These are phyloP conservation scores for Theocolax elegans DNA, from an alignment of 1,140 invertebrate species.

Conservation along the genomic window DNA sequence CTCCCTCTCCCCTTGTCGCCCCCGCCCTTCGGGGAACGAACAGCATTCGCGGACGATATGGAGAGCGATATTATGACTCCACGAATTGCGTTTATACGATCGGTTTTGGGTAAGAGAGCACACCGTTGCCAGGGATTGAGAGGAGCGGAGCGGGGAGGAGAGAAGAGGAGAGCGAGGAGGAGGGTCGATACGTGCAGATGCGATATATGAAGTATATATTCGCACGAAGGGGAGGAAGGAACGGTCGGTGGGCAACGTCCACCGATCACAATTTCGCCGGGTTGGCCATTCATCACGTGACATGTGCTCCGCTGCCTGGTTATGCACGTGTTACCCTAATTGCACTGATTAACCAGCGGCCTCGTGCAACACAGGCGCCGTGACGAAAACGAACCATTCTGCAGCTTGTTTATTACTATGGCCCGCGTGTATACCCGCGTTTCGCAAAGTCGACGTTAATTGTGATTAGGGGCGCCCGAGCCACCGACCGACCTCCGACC, in stretches of 20 bases:
- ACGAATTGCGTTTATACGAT: slow-evolving; percentile 32
- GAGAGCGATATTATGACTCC: slow-evolving; percentile 28
- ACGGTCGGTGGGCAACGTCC: slow-evolving; percentile 30
- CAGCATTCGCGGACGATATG: too few species aligned
- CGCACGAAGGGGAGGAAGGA: background rate
- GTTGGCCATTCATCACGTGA: slow-evolving; percentile 56
- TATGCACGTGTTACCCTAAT: slow-evolving; percentile 58
- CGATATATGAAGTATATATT: slow-evolving; percentile 28
- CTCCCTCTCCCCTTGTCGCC: background rate
- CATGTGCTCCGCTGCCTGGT: slow-evolving; percentile 55
- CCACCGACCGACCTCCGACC: too few species aligned
- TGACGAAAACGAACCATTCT: slow-evolving; percentile 39
- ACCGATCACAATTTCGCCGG: slow-evolving; percentile 57
- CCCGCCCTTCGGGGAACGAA: too few species aligned
- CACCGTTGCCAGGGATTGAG: background rate
- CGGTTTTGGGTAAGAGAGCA: background rate
- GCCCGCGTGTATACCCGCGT: background rate
- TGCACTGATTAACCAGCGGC: slow-evolving; percentile 51
- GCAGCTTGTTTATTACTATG: slow-evolving; percentile 35
- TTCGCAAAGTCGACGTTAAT: slow-evolving; percentile 42
- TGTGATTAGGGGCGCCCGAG: slow-evolving; percentile 34
- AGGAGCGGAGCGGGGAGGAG: background rate
- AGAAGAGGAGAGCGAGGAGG: background rate
- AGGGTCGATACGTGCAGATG: slow-evolving; percentile 31
- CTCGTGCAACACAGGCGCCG: background rate